Evolutionary conservation across 2,797 vertebrate species (phyloP).

Genomic region (Mormyrus hasselquistii): DNA sequence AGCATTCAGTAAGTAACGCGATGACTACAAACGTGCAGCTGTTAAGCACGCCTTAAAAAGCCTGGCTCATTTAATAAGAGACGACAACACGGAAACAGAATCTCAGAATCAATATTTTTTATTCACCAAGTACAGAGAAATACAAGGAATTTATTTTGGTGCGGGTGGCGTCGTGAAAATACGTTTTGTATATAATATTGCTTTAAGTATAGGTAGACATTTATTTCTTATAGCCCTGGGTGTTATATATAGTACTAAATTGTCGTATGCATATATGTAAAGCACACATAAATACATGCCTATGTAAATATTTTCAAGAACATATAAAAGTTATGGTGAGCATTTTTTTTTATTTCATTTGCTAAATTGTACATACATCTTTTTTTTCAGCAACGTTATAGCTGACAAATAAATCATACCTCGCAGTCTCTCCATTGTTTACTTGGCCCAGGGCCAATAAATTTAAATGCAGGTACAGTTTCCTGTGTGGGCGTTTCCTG

Average conservation of each 20-base stretch:
- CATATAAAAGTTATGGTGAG: background rate
- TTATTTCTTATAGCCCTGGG: background rate
- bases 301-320: background rate
- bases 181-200: background rate
- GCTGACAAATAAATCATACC: conserved; percentile 45
- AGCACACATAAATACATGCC: background rate
- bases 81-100: background rate
- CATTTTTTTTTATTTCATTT: background rate
- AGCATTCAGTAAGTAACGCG: background rate
- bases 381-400: conserved; percentile 22
- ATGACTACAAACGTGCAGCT: background rate
- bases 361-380: background rate
- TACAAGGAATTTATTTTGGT: background rate
- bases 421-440: conserved; percentile 42
- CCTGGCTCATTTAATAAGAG: background rate
- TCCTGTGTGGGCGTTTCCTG: conserved; percentile 45
- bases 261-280: background rate
- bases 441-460: conserved; percentile 52
- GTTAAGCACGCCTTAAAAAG: background rate
- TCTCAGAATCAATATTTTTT: background rate
- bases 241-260: background rate
- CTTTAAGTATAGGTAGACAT: background rate
- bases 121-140: background rate
- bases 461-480: conserved; percentile 36
- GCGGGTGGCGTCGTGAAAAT: background rate